A percentile compares a stretch with the other conserved stretches of the same genome.
phyloP scores from a whole-genome alignment of 2,113 vertebrate species.

The Leuciscus idus region DNA sequence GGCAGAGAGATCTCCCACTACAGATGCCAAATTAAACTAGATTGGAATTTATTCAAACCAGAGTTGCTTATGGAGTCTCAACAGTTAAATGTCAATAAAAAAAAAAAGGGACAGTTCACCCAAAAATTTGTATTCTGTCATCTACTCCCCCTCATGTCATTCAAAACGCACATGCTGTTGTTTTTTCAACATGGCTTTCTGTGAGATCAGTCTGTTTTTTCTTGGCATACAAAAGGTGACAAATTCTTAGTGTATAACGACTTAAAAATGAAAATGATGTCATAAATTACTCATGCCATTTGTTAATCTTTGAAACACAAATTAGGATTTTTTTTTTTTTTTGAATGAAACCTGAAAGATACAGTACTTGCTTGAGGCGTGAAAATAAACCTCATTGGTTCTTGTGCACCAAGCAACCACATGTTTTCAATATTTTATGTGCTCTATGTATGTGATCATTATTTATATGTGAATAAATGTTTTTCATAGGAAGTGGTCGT shows the following conservation, averaged over 20 bases:
- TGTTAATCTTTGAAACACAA: not conserved
- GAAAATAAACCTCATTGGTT: not conserved
- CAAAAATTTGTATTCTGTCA: not conserved
- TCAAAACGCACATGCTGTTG: not conserved
- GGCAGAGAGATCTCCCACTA: slow-evolving; percentile 36
- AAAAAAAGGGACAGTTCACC: not conserved
- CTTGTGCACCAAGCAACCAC: not conserved
- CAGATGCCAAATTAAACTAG: slow-evolving; percentile 26
- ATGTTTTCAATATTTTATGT: not conserved
- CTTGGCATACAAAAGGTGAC: no score
- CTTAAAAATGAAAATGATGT: not conserved
- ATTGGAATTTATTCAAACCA: slow-evolving; percentile 3
- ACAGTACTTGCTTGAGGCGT: not conserved
- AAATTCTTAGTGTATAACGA: not conserved
- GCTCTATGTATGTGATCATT: not conserved
- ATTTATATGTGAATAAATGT: not conserved
- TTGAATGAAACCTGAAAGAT: not conserved
- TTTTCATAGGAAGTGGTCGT: not conserved
- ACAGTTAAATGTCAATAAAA: not conserved
- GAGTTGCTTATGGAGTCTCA: not conserved
- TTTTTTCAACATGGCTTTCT: not conserved
- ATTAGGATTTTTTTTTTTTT: not conserved
- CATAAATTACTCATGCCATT: not conserved
- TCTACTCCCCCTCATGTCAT: not conserved
- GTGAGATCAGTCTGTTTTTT: not conserved